These are phyloP conservation scores for Montifringilla adamsi DNA, from an alignment of 2,113 vertebrate genomes.

Conservation along the genomic window DNA sequence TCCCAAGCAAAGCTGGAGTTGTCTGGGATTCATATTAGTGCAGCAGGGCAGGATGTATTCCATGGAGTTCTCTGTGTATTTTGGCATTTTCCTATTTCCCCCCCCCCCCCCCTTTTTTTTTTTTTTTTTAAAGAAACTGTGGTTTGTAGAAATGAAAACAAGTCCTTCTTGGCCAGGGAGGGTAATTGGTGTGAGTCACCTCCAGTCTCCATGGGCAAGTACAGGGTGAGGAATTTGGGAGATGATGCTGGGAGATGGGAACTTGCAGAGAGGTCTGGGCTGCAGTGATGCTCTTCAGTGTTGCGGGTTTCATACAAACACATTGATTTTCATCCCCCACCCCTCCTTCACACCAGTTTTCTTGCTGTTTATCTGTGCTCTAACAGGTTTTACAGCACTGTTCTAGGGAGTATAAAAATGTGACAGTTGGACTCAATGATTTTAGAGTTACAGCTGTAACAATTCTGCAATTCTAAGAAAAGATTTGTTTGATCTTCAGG, in stretches of 20 bases:
- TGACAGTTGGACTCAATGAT: not conserved
- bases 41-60: not conserved
- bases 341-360: not conserved
- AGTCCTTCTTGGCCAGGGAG: not conserved
- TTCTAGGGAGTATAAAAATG: not conserved
- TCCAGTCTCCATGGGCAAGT: not conserved
- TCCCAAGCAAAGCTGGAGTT: not conserved
- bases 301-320: not conserved
- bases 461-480: not conserved
- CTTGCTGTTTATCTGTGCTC: not conserved
- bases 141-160: slow-evolving; percentile 57
- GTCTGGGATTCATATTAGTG: not conserved
- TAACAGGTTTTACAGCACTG: not conserved
- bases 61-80: not conserved
- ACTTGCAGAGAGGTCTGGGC: not conserved
- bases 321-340: not conserved
- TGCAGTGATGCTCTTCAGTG: not conserved
- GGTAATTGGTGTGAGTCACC: slow-evolving; percentile 46
- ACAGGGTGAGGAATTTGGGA: not conserved
- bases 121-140: not conserved
- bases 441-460: not conserved
- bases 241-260: not conserved
- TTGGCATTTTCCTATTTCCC: not conserved
- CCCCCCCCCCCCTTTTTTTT: rapidly evolving
- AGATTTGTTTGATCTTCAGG: not conserved